Conservation (phyloP, 2,888 invertebrate genomes). For the Dascillus cervinus region DNA sequence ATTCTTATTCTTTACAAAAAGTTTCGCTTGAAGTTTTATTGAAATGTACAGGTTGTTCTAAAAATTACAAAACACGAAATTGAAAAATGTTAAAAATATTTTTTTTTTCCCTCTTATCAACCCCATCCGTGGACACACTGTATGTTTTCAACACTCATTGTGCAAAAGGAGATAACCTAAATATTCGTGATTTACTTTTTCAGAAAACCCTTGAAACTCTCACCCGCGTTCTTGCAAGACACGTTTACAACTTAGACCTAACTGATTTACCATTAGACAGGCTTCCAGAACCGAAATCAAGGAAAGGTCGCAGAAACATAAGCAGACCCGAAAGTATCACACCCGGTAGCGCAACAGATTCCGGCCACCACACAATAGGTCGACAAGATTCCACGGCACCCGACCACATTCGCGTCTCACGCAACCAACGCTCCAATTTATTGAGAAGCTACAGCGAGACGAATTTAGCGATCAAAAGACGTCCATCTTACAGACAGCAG, state of each 20-base stretch:
- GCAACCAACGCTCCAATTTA: slow-evolving; percentile 27
- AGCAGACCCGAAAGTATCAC: slow-evolving; percentile 27
- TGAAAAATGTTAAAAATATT: no score
- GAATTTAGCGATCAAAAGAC: slow-evolving; percentile 39
- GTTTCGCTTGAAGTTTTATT: no score
- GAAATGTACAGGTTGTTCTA: no score
- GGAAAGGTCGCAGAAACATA: slow-evolving; percentile 38
- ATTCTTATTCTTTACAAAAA: no score
- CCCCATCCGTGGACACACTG: no score
- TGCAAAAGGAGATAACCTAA: no score
- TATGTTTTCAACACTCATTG: no score
- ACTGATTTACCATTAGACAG: slow-evolving; percentile 77
- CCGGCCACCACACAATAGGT: slow-evolving; percentile 22
- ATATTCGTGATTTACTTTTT: slow-evolving; percentile 18
- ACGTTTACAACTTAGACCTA: slow-evolving; percentile 90
- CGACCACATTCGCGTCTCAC: slow-evolving; percentile 29
- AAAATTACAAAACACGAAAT: no score
- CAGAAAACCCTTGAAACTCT: slow-evolving; percentile 95
- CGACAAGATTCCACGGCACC: slow-evolving; percentile 36
- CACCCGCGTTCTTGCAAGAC: slow-evolving; percentile 88
- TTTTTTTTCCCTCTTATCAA: no score
- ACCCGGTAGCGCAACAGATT: slow-evolving; percentile 19
- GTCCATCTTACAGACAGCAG: slow-evolving; percentile 25
- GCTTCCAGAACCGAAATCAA: slow-evolving; percentile 70
- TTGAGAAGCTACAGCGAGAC: slow-evolving; percentile 52